Percentiles rank a stretch among this genome's conserved stretches.
Conservation (phyloP, 2,888 invertebrate genomes). For the Himalopsyche kuldschensis region DNA sequence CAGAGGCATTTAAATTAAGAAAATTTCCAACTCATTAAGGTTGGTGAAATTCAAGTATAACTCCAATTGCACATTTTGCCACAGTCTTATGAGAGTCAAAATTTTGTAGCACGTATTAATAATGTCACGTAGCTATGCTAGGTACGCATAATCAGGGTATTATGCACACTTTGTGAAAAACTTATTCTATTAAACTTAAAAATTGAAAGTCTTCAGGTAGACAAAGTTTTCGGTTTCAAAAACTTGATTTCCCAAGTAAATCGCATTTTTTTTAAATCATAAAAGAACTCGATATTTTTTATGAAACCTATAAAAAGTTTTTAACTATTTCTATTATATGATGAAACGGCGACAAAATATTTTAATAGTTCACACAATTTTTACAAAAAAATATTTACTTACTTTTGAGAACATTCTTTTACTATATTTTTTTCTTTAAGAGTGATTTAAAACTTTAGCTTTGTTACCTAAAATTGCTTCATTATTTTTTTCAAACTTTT, state of each 20-base stretch:
- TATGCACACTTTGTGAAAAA: not conserved
- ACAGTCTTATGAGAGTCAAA: not conserved
- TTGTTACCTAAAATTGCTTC: too few relatives aligned
- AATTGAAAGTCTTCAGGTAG: constrained; percentile 22
- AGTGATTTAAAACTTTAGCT: too few relatives aligned
- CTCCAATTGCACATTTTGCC: not conserved
- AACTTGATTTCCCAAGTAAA: not conserved
- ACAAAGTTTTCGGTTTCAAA: not conserved
- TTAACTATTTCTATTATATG: not conserved
- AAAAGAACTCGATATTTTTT: not conserved
- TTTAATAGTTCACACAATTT: not conserved
- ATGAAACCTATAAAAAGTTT: not conserved
- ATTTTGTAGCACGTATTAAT: not conserved
- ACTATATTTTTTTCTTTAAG: too few relatives aligned
- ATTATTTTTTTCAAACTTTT: too few relatives aligned
- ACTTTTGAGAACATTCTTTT: too few relatives aligned
- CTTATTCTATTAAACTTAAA: constrained; percentile 29
- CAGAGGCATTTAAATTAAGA: not conserved
- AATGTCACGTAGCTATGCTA: not conserved
- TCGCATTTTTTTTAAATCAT: not conserved
- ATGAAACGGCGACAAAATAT: not conserved
- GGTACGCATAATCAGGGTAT: not conserved
- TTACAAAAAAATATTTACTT: too few relatives aligned
- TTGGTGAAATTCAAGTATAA: not conserved
- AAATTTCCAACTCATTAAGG: not conserved